Percentiles rank a stretch among this genome's conserved stretches.
These are phyloP conservation scores for Sebastes aleutianus DNA, from an alignment of 2,797 vertebrate species.

Conservation along the genomic window DNA sequence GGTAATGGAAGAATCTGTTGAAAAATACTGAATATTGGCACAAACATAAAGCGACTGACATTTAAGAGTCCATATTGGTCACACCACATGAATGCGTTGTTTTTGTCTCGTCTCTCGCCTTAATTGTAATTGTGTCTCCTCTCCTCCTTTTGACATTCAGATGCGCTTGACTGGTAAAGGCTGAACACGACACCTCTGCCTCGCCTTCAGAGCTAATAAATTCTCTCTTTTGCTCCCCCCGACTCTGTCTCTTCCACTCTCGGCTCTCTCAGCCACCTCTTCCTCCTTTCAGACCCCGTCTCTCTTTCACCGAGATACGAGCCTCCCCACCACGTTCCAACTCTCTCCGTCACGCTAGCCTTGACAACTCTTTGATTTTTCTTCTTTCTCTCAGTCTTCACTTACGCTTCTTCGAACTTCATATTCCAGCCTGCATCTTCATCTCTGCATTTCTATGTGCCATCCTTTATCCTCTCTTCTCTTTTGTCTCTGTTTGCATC, in stretches of 20 bases:
- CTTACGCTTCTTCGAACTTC: constrained; percentile 11
- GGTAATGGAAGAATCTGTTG: not conserved
- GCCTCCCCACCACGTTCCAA: not conserved
- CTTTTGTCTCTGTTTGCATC: not conserved
- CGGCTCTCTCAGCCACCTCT: not conserved
- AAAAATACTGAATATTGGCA: constrained; percentile 1
- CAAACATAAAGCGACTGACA: constrained; percentile 22
- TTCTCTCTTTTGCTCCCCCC: constrained; percentile 13
- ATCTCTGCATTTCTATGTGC: not conserved
- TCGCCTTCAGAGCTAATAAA: constrained; percentile 26
- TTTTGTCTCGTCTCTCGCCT: not conserved
- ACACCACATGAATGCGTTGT: constrained; percentile 5
- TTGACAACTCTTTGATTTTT: not conserved
- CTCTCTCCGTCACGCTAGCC: not conserved
- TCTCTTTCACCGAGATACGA: not conserved
- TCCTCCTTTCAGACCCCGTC: constrained; percentile 2
- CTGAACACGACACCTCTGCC: constrained; percentile 32
- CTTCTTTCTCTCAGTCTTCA: not conserved
- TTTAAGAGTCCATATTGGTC: constrained; percentile 24
- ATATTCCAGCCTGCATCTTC: constrained; percentile 22
- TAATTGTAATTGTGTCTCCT: constrained; percentile 27
- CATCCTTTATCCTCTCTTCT: constrained; percentile 1
- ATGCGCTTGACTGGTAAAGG: constrained; percentile 48
- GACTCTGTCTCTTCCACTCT: constrained; percentile 1
- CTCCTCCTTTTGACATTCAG: constrained; percentile 46